Conservation (phyloP, 2,113 vertebrate genomes). For the Xenotilapia longispinis region DNA sequence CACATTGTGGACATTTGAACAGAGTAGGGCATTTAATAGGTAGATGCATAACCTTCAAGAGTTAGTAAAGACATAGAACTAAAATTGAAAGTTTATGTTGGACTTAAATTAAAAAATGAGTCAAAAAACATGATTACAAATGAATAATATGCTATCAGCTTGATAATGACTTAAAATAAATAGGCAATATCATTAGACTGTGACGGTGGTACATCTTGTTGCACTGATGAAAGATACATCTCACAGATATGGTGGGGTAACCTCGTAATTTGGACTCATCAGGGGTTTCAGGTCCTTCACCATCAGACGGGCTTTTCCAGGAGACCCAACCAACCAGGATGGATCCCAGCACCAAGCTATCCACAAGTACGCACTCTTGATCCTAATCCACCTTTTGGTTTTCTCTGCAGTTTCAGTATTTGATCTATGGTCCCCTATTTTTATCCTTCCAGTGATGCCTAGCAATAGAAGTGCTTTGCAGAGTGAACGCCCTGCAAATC, state of each 20-base stretch:
- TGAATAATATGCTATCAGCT: background rate
- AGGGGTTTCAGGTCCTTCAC: background rate
- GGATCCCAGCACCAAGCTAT: background rate
- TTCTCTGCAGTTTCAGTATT: background rate
- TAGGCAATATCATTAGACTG: background rate
- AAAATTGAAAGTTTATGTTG: background rate
- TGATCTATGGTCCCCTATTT: background rate
- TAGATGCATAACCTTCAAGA: background rate
- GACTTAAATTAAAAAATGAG: background rate
- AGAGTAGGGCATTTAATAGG: background rate
- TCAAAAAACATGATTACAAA: background rate
- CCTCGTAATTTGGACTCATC: background rate
- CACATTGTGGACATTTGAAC: background rate
- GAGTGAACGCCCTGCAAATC: background rate
- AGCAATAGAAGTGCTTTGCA: background rate
- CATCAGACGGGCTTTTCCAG: background rate
- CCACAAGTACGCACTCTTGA: background rate
- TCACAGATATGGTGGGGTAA: background rate
- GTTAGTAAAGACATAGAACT: background rate
- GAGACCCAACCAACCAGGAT: background rate
- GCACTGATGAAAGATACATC: background rate
- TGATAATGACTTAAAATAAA: background rate
- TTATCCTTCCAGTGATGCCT: background rate
- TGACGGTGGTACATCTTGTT: background rate
- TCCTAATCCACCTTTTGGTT: background rate